Conservation (phyloP, 2,113 vertebrate genomes). For the Neolamprologus toae region DNA sequence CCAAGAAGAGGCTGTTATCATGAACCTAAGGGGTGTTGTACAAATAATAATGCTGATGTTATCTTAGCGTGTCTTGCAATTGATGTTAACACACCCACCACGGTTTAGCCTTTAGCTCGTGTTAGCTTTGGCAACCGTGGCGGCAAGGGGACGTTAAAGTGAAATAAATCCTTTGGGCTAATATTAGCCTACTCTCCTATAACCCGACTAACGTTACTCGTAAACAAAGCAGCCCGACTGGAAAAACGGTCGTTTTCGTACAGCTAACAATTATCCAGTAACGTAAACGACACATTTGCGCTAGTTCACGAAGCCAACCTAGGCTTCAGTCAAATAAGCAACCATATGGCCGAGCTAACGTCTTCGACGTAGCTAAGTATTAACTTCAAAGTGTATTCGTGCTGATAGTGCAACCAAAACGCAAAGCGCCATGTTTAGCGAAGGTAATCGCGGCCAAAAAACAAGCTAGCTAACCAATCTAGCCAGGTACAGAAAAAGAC, state of each 20-base stretch:
- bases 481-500: conserved; percentile 12
- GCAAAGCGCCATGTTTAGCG: conserved; percentile 43
- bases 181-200: not conserved
- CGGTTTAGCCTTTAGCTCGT: conserved; percentile 29
- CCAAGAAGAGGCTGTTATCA: not conserved
- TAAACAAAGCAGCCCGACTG: not conserved
- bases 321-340: not conserved
- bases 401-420: not conserved
- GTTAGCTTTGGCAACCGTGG: conserved; percentile 1
- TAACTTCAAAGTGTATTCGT: conserved; percentile 1
- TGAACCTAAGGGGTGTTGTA: not conserved
- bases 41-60: not conserved
- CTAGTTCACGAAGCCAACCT: not conserved
- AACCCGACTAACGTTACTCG: not conserved
- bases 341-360: not conserved
- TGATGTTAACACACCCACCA: conserved; percentile 46
- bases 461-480: not conserved
- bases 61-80: not conserved
- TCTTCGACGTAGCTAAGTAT: not conserved
- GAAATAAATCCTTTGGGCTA: not conserved
- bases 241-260: not conserved
- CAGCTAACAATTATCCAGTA: not conserved
- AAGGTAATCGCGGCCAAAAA: conserved; percentile 1
- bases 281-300: not conserved
- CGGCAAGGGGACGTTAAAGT: not conserved